Base-by-base conservation (phyloP, 2,888 invertebrate genomes). In the Xylocampa areola region DNA sequence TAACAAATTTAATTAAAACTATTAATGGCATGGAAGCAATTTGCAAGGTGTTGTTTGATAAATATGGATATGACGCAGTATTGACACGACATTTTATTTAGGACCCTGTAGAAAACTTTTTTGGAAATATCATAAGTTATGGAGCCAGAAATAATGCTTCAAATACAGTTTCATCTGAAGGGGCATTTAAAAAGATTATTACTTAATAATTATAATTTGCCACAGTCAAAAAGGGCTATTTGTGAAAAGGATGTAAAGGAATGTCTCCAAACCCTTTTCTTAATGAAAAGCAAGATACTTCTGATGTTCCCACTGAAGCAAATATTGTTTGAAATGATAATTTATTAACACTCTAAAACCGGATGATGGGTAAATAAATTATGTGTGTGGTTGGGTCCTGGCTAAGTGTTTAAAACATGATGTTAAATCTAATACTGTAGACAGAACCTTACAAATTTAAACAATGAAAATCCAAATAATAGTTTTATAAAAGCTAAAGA, bases 41-140 rank as follows among this genome's bases (percentile, higher is more conserved):
- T 11, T 77, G 72, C 68, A 32, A 58, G 54, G 13, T 68, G 7
- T 62, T 77, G 29, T 52, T 35, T n/a, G 2, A 41, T 33, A 76
- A 73, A 43, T 77, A 73, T 62, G 8, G 17, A 11, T 50, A 74
- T 10, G 68, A 77, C 51, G 11, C 41, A 2, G 64, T 80, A 61
- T 19, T 73, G 8, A 67, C 59, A 1, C 49, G 68, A 37, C 68
- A 77, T 21, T 66, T 75, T 1, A 73, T 73, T 29, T 73, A 76
- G 40, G 73, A 76, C 48, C 71, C 73, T n/a, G 4, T 72, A 0
- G 76, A 77, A 60, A 73, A 71, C 17, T 74, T 77, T 44, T 77
- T 76, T 53, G 75, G 74, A 7, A 71, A 55, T 39, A 70, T 77
- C 14, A 67, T 77, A 41, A 75, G 65, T 47, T 70, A 48, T 43